Evolutionary conservation across 2,888 invertebrate genomes (phyloP), one percentile per base, ranked within the genome.

Genomic region (Agonum fuliginosum): DNA sequence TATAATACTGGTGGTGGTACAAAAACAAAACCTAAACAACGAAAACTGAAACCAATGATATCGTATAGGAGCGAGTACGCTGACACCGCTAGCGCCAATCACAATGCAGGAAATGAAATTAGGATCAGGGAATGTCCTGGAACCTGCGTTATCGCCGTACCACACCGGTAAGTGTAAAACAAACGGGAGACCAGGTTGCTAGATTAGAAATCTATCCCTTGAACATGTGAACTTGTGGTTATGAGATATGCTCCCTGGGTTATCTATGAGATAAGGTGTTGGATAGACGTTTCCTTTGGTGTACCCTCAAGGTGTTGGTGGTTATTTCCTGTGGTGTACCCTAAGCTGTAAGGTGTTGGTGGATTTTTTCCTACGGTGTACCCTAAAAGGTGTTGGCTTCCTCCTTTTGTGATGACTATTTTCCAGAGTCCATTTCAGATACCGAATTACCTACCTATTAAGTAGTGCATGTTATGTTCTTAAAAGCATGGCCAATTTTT

Each of bases 31-130:
- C 41, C 37, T 20, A 48, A 65, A 62, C 78, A 81, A 80, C 5
- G 8, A n/a, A 37, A 37, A 10, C 17, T 19, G 14, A 12, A 17
- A 46, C 12, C 4, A 46, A 4, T 19, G 46, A 30, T 5, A 30
- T 30, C 6, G 83, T 82, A 78, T 82, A 89, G 91, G 91, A 86
- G 87, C 90, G 87, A 90, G 90, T 86, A 90, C 92, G 81, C 87
- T 93, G 87, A 92, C 93, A 83, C 92, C 93, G 81, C 87, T 93
- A 86, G 91, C 93, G 82, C 93, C 93, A 82, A 91, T 93, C 86
- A 91, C 90, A 86, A 92, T 93, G 91, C 93, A 93, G 88, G 93
- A 93, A 86, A 91, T 93, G 89, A 93, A 93, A 89, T 88, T 92
- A 83, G 91, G 90, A 86, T 87, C 90, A 83, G 81, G 86, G 67